Evolutionary conservation across 2,113 vertebrate genomes (phyloP), one percentile per base, ranked within the genome.

Genomic region (Lutjanus erythropterus): DNA sequence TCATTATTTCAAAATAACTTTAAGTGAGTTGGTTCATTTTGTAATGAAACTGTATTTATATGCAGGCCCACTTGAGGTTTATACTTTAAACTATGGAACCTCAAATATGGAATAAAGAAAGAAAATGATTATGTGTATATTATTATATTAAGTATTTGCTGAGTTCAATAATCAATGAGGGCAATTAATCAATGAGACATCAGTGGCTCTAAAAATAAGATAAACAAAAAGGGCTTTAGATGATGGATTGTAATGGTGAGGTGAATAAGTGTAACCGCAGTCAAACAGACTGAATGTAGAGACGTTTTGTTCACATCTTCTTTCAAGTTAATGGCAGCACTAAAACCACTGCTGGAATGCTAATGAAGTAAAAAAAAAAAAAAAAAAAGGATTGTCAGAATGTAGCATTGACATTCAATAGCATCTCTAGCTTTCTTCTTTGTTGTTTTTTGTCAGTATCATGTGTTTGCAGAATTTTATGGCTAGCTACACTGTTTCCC

Each of bases 401-500:
- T 75, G 25, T 29, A 44, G 39, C 12, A 35, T n/a, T 50, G 3
- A 27, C 25, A 56, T 47, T 50, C 3, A 50, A 52, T 58, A 71
- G 21, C 16, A n/a, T 49, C 55, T 47, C 16, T 49, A 31, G 11
- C 33, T 49, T 68, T 55, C 35, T 65, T 80, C 4, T 49, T 41
- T 58, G 14, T 44, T 18, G n/a, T 39, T 50, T 14, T 47, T 42
- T 44, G 19, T 25, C 27, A 65, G 29, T 8, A 5, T 41, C 3
- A 9, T 42, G 2, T 27, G 0, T 41, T 60, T 55, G 37, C 12
- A 71, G 44, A 73, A 29, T 11, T 71, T 78, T 25, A 72, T 39
- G 18, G 56, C 9, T 11, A 29, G 23, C 23, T 56, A 29, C 25
- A 64, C 18, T 73, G 33, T 56, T 74, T 83, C 53, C 67, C 50